Percentiles rank a stretch among this genome's conserved stretches.
Evolutionary conservation across 2,797 vertebrate species (phyloP).

Genomic region (Poecile montanus): DNA sequence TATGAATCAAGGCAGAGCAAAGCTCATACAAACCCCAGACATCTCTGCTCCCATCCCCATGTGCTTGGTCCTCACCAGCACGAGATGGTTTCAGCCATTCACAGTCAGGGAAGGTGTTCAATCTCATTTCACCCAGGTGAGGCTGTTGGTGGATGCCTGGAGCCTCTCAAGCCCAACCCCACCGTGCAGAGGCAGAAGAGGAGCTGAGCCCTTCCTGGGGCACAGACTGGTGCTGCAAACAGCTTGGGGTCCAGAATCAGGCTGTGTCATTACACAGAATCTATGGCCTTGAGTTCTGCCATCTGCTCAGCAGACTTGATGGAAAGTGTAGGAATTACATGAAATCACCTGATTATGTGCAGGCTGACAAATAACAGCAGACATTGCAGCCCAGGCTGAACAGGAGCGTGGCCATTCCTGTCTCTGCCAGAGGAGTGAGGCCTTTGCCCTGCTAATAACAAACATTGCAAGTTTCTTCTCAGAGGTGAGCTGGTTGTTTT

Average conservation of each 20-base stretch:
- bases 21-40: neutral
- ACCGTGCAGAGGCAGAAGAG: fast-evolving
- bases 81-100: neutral
- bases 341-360: slow-evolving; percentile 60
- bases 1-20: neutral
- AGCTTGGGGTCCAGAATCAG: neutral
- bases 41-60: neutral
- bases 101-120: neutral
- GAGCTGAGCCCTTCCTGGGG: neutral
- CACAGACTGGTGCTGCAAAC: fast-evolving
- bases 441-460: slow-evolving; percentile 3
- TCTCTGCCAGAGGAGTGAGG: neutral
- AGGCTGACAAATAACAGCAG: slow-evolving; percentile 43
- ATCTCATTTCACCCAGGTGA: neutral
- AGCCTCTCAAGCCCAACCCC: neutral
- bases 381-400: slow-evolving; percentile 4
- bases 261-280: neutral
- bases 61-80: neutral
- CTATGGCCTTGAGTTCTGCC: neutral
- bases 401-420: neutral
- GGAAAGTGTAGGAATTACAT: slow-evolving; percentile 51
- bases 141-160: neutral
- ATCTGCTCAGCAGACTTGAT: slow-evolving; percentile 53
- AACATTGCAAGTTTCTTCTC: neutral
- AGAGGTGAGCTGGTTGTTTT: neutral